Evolutionary conservation across 1,140 invertebrate species (phyloP), one percentile per base, ranked within the genome.

Genomic region (Linepithema humile): DNA sequence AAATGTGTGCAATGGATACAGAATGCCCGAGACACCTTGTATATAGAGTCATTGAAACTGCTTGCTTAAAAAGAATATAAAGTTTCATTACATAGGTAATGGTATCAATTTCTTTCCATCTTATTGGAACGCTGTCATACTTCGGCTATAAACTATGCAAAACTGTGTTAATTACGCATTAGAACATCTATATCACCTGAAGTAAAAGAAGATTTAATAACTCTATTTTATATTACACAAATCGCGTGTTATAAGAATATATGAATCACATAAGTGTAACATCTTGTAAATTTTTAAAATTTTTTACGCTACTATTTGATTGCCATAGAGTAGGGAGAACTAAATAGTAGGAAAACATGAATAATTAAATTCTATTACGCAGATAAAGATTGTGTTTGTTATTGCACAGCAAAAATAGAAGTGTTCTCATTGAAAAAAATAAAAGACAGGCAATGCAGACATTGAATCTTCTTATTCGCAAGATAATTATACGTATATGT

Each of bases 181-280:
- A 90, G 78, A 38, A 84, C 83, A 72, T 85, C 57, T 86, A 88
- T 88, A 88, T 85, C 84, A 90, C 84, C 80, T 83, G 77, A 88
- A 85, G 87, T 88, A 57, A 87, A 84, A 83, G 12, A 77, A 77
- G 75, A 62, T 86, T 72, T 62, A 90, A 60, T 88, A 84, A 73
- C 88, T 85, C 65, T 70, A 69, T 26, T 64, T 78, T 85, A 82
- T 74, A 84, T 83, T 89, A 87, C 83, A 85, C 57, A 83, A 77
- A 89, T 67, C 67, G 26, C 32, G 48, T 83, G 65, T 88, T 83
- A 75, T 23, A 82, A 87, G 84, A 89, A 89, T 87, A 83, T 67
- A 87, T 70, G 60, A 87, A 82, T 87, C 85, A 55, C 38, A n/a
- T 75, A 73, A 78, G 50, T 77, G 59, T 84, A 55, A 84, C 38